Base-by-base conservation (phyloP, 2,888 invertebrate genomes). In the Trissonchulus latispiculum region DNA sequence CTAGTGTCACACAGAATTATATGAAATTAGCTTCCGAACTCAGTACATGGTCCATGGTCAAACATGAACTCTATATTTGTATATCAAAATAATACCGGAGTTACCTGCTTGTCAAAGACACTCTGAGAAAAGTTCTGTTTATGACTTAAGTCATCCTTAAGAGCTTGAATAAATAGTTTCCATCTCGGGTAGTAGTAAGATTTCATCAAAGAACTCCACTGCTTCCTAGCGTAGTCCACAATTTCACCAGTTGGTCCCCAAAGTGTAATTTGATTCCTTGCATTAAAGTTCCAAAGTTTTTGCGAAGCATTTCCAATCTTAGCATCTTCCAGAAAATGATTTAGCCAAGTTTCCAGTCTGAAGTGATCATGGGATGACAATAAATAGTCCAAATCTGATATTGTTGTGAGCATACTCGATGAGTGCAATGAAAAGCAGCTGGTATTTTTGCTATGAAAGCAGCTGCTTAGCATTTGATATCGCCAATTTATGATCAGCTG, bases 191-290 rank as follows among this genome's bases (percentile, higher is more conserved):
- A 85, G 80, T 90, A 92, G 80, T 90, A 93, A 80, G 82, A 81
- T 78, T 15, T 29, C 2, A 85, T 75, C 2, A 85, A 80, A 82
- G 90, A 92, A 28, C 89, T 86, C 95, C 95, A 95, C 82, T 95
- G 95, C 80, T 95, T 95, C 77, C 90, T 90, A 0, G 94, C 95
- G 83, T 95, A 95, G 83, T 95, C 95, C 32, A 88, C 84, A 75
- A 95, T 72, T 36, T 95, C 90, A 0, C 92, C 94, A 70, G 87
- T 87, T 0, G 95, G 95, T 29, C 95, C 95, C 95, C 95, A 96
- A 23, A 93, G 83, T 0, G 94, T 93, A 64, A 96, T 90, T 84
- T 95, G 96, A 85, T 94, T 93, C 70, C 90, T 87, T 0, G 94
- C 93, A 83, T 95, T 95, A 79, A 88, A 89, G 81, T 91, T 90